Percentiles rank a stretch among this genome's conserved stretches.
Conservation (phyloP, 2,888 invertebrate genomes). For the Norana najaformis region DNA sequence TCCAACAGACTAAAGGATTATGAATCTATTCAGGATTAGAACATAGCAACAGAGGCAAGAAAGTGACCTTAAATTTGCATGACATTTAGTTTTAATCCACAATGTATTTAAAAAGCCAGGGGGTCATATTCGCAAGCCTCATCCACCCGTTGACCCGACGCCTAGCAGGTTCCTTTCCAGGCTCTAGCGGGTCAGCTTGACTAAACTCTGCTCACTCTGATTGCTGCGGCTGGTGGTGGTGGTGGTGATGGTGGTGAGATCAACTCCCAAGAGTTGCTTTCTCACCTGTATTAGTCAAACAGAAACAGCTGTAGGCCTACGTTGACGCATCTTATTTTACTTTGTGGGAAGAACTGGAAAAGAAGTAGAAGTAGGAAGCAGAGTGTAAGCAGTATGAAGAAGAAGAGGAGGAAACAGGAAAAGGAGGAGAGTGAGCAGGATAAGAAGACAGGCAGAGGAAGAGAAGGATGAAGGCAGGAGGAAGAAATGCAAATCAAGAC, state of each 20-base stretch:
- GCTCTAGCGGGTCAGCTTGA: too few species aligned
- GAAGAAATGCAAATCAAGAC: background rate
- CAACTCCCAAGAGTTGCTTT: background rate
- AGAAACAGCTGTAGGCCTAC: background rate
- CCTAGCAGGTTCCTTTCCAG: too few species aligned
- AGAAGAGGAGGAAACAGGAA: background rate
- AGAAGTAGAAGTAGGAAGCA: background rate
- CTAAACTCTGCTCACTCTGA: too few species aligned
- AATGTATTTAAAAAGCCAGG: too few species aligned
- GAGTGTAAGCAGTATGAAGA: background rate
- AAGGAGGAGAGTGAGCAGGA: background rate
- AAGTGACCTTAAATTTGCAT: too few species aligned
- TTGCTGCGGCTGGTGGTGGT: background rate
- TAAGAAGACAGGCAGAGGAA: background rate
- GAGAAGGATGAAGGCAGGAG: background rate
- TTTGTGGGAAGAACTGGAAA: background rate
- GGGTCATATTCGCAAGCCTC: too few species aligned
- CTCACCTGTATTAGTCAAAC: background rate
- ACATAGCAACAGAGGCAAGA: too few species aligned
- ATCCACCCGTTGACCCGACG: too few species aligned
- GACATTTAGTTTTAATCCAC: too few species aligned
- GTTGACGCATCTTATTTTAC: background rate
- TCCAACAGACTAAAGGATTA: too few species aligned
- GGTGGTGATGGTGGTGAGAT: background rate
- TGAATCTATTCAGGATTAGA: too few species aligned